Percentiles rank a stretch among this genome's conserved stretches.
Conservation (phyloP, 2,888 invertebrate species). For the Drosophila paracracens region DNA sequence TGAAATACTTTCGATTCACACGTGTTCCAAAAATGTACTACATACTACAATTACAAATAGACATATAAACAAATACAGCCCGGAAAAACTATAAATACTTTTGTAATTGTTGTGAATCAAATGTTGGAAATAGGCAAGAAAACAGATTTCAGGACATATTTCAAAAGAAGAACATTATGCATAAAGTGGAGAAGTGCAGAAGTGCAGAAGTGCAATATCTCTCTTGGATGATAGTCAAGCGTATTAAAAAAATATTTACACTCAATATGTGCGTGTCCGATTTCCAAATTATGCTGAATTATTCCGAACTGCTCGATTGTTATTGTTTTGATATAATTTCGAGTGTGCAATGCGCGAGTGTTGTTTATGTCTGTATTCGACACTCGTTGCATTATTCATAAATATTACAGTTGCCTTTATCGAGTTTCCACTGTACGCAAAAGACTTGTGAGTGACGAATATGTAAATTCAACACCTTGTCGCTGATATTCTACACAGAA, state of each 20-base stretch:
- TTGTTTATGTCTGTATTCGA: constrained; percentile 5
- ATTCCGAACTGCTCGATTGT: background rate
- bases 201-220: background rate
- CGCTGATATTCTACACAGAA: constrained; percentile 37
- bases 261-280: background rate
- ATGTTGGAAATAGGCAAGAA: background rate
- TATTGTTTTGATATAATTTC: background rate
- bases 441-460: constrained; percentile 12
- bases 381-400: background rate
- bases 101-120: background rate
- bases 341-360: background rate
- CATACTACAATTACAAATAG: background rate
- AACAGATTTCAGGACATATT: background rate
- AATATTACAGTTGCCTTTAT: background rate
- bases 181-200: too few species aligned
- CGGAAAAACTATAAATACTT: background rate
- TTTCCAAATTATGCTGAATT: background rate
- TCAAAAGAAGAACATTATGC: background rate
- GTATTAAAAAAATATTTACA: background rate
- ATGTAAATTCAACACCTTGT: constrained; percentile 38
- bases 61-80: background rate
- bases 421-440: constrained; percentile 2
- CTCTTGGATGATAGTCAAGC: background rate
- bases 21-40: constrained; percentile 15
- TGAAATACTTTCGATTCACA: constrained; percentile 33